phyloP scores from a whole-genome alignment of 2,888 invertebrate species.

The Diaperis boleti region DNA sequence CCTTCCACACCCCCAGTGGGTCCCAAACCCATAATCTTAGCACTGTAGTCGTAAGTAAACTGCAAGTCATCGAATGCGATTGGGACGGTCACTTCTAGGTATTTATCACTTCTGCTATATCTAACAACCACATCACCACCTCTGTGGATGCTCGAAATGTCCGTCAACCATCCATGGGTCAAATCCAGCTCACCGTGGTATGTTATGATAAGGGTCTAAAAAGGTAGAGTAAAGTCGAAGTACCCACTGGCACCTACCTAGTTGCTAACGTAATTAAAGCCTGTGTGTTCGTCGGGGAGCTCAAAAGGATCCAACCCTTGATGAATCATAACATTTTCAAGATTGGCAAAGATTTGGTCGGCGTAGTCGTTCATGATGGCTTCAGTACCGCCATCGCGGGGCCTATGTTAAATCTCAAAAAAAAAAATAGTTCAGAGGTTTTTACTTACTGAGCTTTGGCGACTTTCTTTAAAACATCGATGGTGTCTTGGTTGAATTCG shows the following conservation, averaged over 20 bases:
- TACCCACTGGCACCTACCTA: not conserved
- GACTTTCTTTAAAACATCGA: not conserved
- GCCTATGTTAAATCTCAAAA: not conserved
- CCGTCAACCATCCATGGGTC: constrained; percentile 67
- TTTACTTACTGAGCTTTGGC: constrained; percentile 6
- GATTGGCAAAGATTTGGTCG: constrained; percentile 65
- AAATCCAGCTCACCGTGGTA: constrained; percentile 59
- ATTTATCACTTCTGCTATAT: constrained; percentile 41
- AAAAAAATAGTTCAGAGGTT: not conserved
- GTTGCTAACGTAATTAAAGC: constrained; percentile 67
- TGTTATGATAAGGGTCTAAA: constrained; percentile 25
- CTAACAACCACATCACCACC: constrained; percentile 64
- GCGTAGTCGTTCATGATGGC: constrained; percentile 62
- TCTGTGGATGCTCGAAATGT: constrained; percentile 66
- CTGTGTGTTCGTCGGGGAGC: constrained; percentile 67
- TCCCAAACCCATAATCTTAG: constrained; percentile 69
- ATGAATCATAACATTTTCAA: constrained; percentile 64
- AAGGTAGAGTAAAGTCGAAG: not conserved
- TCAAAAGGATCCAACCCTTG: constrained; percentile 69
- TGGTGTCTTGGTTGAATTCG: not conserved
- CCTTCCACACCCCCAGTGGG: constrained; percentile 69
- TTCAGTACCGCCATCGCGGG: constrained; percentile 12
- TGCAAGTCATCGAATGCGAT: constrained; percentile 49
- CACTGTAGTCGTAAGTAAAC: constrained; percentile 69
- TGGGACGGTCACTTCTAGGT: constrained; percentile 23